phyloP scores from a whole-genome alignment of 2,113 vertebrate species.

The Corydoras maculifer region DNA sequence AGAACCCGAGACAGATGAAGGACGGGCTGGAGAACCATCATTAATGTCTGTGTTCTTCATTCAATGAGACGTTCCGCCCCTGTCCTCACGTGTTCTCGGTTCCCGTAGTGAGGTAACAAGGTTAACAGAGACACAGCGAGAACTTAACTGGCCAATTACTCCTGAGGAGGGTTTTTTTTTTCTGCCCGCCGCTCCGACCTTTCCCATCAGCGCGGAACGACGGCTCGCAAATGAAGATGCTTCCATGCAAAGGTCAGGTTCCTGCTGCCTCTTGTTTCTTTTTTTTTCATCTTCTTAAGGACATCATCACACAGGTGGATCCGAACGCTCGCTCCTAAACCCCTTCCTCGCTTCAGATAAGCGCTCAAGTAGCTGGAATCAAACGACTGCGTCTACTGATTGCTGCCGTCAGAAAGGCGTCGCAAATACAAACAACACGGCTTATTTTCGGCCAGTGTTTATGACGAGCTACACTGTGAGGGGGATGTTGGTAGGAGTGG shows the following conservation, averaged over 20 bases:
- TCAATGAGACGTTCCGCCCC: too few species aligned
- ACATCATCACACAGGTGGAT: constrained; percentile 53
- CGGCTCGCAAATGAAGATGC: constrained; percentile 63
- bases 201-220: constrained; percentile 56
- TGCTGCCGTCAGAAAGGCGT: background rate
- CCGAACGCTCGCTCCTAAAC: constrained; percentile 46
- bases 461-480: too few species aligned
- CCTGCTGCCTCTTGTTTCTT: background rate
- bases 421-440: constrained; percentile 21
- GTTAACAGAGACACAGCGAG: background rate
- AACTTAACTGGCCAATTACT: background rate
- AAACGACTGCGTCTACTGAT: constrained; percentile 1
- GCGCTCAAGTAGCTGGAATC: constrained; percentile 33
- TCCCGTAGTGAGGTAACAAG: background rate
- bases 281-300: constrained; percentile 48
- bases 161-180: constrained; percentile 10
- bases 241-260: constrained; percentile 59
- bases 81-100: too few species aligned
- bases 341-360: constrained; percentile 30
- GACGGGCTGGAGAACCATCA: too few species aligned
- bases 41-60: too few species aligned
- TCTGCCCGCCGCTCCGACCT: constrained; percentile 54
- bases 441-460: background rate
- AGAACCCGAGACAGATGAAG: too few species aligned
- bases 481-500: too few species aligned